phyloP scores from a whole-genome alignment of 2,113 vertebrate species.

The Phoenicopterus ruber region DNA sequence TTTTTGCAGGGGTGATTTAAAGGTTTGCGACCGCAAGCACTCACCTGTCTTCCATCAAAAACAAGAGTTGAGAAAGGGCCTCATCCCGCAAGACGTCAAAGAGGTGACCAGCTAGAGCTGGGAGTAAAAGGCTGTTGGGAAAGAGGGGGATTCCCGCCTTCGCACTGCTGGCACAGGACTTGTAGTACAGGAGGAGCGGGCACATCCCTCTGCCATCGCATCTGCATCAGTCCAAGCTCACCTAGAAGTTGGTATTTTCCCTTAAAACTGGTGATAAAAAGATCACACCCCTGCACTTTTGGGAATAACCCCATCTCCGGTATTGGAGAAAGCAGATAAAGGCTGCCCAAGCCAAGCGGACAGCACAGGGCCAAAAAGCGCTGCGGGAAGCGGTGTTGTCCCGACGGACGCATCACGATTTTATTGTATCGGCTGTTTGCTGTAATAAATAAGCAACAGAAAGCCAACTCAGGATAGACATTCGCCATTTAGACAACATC shows the following conservation, averaged over 20 bases:
- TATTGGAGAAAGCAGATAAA: rapidly evolving
- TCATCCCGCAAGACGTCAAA: not conserved
- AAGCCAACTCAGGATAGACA: not conserved
- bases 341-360: not conserved
- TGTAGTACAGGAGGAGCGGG: not conserved
- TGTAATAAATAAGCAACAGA: not conserved
- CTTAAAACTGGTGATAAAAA: not conserved
- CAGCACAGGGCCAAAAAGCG: not conserved
- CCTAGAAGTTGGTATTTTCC: rapidly evolving
- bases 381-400: not conserved
- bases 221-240: not conserved
- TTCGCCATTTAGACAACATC: not conserved
- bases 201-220: rapidly evolving
- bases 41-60: not conserved
- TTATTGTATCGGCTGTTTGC: not conserved
- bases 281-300: rapidly evolving
- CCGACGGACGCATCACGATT: rapidly evolving
- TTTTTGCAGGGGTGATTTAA: not conserved
- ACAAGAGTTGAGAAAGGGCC: not conserved
- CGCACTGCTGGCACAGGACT: not conserved
- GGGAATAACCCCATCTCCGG: not conserved
- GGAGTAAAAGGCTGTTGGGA: not conserved
- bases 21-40: not conserved
- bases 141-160: rapidly evolving
- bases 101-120: rapidly evolving